Evolutionary conservation across 2,797 vertebrate species (phyloP).

Genomic region (Botia kubotai): DNA sequence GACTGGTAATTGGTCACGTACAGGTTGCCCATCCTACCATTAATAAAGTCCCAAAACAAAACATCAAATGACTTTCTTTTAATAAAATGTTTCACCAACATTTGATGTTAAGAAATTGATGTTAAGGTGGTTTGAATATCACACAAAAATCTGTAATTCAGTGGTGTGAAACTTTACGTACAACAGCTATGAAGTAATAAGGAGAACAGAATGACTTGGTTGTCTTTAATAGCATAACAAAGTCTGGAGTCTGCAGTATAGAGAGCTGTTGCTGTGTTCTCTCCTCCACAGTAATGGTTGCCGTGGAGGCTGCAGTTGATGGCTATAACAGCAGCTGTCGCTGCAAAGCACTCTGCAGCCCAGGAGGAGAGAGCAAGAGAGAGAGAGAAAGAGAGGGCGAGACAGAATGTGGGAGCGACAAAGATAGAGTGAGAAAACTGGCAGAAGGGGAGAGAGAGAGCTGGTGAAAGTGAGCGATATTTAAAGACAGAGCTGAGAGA

Average conservation of each 20-base stretch:
- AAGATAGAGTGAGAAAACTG: conserved; percentile 32
- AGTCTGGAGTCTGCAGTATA: conserved; percentile 29
- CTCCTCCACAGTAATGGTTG: conserved; percentile 59
- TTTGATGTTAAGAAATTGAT: not conserved
- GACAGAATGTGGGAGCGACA: conserved; percentile 25
- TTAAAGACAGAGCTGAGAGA: conserved; percentile 49
- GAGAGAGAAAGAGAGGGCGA: conserved; percentile 28
- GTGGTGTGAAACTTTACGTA: not conserved
- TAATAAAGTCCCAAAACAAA: not conserved
- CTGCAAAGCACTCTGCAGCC: conserved; percentile 64
- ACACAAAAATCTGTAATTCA: not conserved
- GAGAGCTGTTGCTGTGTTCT: conserved; percentile 36
- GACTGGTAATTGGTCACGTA: too few relatives aligned
- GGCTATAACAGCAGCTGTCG: conserved; percentile 66
- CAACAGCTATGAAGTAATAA: not conserved
- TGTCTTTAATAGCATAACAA: conserved; percentile 13
- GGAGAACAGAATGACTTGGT: not conserved
- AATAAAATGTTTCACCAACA: not conserved
- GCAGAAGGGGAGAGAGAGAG: conserved; percentile 28
- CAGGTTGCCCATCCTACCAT: too few relatives aligned
- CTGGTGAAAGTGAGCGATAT: conserved; percentile 37
- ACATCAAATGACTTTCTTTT: not conserved
- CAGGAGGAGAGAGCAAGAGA: conserved; percentile 20
- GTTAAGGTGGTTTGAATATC: not conserved
- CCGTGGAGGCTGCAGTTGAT: conserved; percentile 65